phyloP scores from a whole-genome alignment of 1,140 invertebrate species.

The Heliconius hermathena region DNA sequence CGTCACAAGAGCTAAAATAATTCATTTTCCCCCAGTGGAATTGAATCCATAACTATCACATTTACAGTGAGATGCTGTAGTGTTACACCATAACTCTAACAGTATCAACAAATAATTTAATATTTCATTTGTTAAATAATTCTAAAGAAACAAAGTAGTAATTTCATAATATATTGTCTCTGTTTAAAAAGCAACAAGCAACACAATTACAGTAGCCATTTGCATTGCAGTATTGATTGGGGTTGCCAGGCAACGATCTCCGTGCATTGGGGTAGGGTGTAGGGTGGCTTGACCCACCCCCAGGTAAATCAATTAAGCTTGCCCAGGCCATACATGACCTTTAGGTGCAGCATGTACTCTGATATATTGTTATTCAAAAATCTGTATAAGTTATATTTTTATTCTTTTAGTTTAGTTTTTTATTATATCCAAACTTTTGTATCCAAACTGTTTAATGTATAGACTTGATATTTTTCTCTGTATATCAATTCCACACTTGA shows the following conservation, averaged over 20 bases:
- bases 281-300: neutral
- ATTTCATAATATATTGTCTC: neutral
- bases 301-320: neutral
- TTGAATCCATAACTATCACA: no score
- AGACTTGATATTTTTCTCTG: no score
- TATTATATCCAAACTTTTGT: no score
- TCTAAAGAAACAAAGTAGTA: neutral
- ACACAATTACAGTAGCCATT: neutral
- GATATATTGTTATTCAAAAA: neutral
- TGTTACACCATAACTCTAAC: no score
- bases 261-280: neutral
- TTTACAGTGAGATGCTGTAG: no score
- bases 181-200: neutral
- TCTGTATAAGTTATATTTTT: neutral
- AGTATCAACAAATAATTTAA: neutral
- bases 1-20: no score
- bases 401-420: neutral
- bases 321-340: neutral
- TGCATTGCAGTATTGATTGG: neutral
- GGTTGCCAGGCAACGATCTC: neutral
- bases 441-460: no score
- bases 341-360: neutral
- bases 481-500: no score
- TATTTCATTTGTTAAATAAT: neutral
- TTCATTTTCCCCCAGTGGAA: no score